These are phyloP conservation scores for Anarhynchus alexandrinus DNA, from an alignment of 2,113 vertebrate species.

Conservation along the genomic window DNA sequence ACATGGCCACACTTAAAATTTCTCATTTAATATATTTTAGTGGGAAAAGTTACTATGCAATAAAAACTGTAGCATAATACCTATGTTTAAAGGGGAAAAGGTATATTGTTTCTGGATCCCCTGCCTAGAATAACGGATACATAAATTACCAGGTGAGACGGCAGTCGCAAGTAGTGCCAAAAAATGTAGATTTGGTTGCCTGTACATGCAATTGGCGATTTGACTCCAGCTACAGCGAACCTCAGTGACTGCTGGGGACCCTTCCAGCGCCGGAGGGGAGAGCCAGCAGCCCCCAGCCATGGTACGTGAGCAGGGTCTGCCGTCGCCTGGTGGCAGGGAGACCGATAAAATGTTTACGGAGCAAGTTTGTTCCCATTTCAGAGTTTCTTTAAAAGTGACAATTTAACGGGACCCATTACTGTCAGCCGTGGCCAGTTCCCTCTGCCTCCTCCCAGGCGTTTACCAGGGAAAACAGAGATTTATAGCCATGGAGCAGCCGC, in stretches of 20 bases:
- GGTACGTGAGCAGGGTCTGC: not conserved
- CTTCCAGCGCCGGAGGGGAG: rapidly evolving
- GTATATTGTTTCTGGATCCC: constrained; percentile 22
- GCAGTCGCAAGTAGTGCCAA: not conserved
- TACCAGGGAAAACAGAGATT: constrained; percentile 13
- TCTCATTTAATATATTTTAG: constrained; percentile 10
- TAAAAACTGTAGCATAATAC: not conserved
- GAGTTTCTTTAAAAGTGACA: constrained; percentile 11
- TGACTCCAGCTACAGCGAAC: not conserved
- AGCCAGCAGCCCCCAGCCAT: not conserved
- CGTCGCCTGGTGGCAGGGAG: not conserved
- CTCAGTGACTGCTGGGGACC: not conserved
- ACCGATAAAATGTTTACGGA: not conserved
- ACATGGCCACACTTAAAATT: not conserved
- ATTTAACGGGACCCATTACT: constrained; percentile 35
- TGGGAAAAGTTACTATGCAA: constrained; percentile 5
- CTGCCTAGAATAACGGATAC: not conserved
- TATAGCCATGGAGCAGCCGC: not conserved
- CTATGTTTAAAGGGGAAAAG: not conserved
- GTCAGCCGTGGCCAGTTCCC: not conserved
- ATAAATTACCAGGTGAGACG: not conserved
- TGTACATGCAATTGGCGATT: not conserved
- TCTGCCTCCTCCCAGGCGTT: not conserved
- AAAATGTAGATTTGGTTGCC: not conserved
- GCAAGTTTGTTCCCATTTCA: not conserved